Conservation (phyloP, 2,797 vertebrate species). For the Tauraco hartlaubi region DNA sequence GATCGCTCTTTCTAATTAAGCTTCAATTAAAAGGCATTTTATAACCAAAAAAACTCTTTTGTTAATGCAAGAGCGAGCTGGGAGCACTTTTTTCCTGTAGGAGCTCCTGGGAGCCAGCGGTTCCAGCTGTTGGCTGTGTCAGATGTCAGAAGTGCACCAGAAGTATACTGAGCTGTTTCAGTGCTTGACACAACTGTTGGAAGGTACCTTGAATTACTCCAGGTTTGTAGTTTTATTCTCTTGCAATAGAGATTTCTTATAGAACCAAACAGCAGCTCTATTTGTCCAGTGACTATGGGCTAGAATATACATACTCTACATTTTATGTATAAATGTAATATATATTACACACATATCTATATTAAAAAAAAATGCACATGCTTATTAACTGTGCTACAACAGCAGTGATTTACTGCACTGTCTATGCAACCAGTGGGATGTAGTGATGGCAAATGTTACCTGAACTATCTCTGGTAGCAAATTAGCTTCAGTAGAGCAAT, state of each 20-base stretch:
- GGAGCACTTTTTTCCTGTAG: background rate
- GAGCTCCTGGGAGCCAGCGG: background rate
- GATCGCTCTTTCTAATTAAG: background rate
- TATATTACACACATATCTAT: fast-evolving
- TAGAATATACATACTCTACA: background rate
- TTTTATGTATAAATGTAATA: no score
- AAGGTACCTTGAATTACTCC: background rate
- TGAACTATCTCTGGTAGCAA: background rate
- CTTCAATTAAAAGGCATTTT: constrained; percentile 16
- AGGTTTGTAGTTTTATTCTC: background rate
- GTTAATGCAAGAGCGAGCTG: background rate
- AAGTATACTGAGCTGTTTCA: background rate
- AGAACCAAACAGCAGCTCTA: background rate
- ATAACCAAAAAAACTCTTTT: background rate
- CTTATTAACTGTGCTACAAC: background rate
- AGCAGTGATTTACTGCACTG: background rate
- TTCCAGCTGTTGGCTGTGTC: background rate
- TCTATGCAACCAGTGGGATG: background rate
- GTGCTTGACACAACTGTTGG: background rate
- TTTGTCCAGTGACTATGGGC: background rate
- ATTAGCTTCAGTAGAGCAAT: background rate
- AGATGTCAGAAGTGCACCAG: background rate
- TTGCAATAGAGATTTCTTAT: background rate
- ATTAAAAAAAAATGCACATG: fast-evolving
- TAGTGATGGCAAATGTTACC: background rate